Base-by-base conservation (phyloP, 2,888 invertebrate species). In the Tetragonula carbonaria region DNA sequence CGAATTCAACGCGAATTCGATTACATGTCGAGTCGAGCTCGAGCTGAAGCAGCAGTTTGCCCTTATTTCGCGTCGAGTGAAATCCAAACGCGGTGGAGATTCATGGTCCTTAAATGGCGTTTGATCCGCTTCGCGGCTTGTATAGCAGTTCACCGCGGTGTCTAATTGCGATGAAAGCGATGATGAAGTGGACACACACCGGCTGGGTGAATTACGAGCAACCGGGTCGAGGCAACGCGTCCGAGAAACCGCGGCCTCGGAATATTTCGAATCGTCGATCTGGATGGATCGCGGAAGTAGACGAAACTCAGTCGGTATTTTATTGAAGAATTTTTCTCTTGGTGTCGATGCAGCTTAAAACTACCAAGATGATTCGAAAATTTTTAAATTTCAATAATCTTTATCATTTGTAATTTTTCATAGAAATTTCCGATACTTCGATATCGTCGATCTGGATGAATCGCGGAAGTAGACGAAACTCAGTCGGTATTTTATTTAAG, bases 121-220 rank as follows among this genome's bases (percentile, higher is more conserved):
- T 80, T 81, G 85, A 84, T 67, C 84, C 66, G 73, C 63, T 59
- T 51, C 74, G 65, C 66, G 71, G 71, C 78, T 83, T 57, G 84
- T 55, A 63, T 38, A 71, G 74, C 82, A 68, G 75, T 77, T 67
- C 38, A 76, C 80, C 70, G 68, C 45, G 78, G 57, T 80, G 78
- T 84, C 86, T 87, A 87, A 87, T 87, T 86, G 82, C 84, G 86
- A 84, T 84, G 86, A 87, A 87, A 86, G 87, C 84, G 86, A 87
- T 84, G 87, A 86, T 86, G 84, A 86, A 86, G 86, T 86, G 86
- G 86, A 86, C 82, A 77, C 38, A 38, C 11, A 79, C 74, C 65
- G 74, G 74, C 67, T 76, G 51, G n/a, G 53, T 77, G 86, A 87
- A 82, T 86, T 86, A 78, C 86, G 78, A 80, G 74, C 75, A 65